Evolutionary conservation across 2,888 invertebrate species (phyloP), one percentile per base, ranked within the genome.

Genomic region (Calameuta filiformis): DNA sequence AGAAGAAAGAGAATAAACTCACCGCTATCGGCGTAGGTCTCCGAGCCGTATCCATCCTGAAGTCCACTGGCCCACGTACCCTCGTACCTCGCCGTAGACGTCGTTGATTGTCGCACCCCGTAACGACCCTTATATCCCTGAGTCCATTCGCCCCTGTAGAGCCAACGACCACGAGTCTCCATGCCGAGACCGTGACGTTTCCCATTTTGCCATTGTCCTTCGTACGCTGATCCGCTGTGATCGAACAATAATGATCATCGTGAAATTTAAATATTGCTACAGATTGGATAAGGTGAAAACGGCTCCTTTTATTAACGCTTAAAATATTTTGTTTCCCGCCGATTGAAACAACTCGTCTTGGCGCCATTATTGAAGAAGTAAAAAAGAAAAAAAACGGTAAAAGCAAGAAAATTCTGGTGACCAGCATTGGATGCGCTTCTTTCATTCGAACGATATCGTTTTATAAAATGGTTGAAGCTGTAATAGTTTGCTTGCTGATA

Each of bases 121-220:
- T 99, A 99, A 83, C 99, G 96, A 76, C 99, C 99, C 92, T 99
- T 99, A 94, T 97, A 98, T 73, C 99, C 99, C 92, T 98, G 98
- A 79, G 98, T 98, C 98, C 99, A 99, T 93, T 99, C 99, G 82
- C 99, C 99, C 83, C 98, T 95, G 93, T 99, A 99, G 85, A 98
- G 94, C 97, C 99, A 99, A 78, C 98, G 95, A 73, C 99, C 99
- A 83, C 99, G 95, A 82, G 97, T 97, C 93, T 99, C 99, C 90
- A 99, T 97, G 81, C 99, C 99, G 89, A 99, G 93, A 12, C 99
- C 99, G 92, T 99, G 99, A 77, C 99, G 94, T 92, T 99, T 98
- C 83, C 99, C 99, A 92, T 99, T 99, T 93, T 98, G 99, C 99
- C 99, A 99, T 93, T 99, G 98, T 81, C 99, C 99, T 92, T 98